Evolutionary conservation across 2,888 invertebrate species (phyloP), one percentile per base, ranked within the genome.

Genomic region (Calliscelio sp.): DNA sequence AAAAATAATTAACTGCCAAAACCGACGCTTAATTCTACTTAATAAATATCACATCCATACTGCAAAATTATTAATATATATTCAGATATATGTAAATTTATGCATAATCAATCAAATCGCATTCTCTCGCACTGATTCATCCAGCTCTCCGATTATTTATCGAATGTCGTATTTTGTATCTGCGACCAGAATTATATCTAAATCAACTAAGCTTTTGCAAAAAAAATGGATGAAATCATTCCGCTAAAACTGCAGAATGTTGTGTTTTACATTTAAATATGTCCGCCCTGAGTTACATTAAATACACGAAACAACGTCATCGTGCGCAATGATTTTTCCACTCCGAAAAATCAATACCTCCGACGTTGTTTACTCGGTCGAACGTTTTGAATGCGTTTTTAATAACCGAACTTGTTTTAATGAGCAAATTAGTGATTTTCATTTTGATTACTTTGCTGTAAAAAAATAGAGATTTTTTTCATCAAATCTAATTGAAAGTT

Each of bases 261-360:
- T 57, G 14, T 20, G 16, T 32, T 32, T 44, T n/a, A 7, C n/a
- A 8, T 35, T 61, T 74, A 28, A 24, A 38, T 22, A 14, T 11
- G 35, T 16, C 14, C 10, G n/a, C 8, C n/a, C 38, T 25, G 38
- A 46, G 46, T 55, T 75, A 41, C 75, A 65, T 55, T 55, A 28
- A 44, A 65, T 53, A 55, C 20, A 24, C 57, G 1, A 70, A 44
- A 63, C 32, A 22, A 57, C 65, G 63, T 79, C 71, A 79, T 79
- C 57, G 51, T 59, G 71, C 71, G 65, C 79, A 79, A 73, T 80
- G 80, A 80, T 80, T 73, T 73, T 80, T 73, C 55, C 53, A 65
- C 57, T 25, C 41, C 24, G 73, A 57, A 80, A 80, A 80, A 80
- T 80, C 80, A 80, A 80, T 80, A 80, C 59, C 38, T 14, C 65